phyloP scores from a whole-genome alignment of 2,113 vertebrate species.

The Cisticola juncidis region DNA sequence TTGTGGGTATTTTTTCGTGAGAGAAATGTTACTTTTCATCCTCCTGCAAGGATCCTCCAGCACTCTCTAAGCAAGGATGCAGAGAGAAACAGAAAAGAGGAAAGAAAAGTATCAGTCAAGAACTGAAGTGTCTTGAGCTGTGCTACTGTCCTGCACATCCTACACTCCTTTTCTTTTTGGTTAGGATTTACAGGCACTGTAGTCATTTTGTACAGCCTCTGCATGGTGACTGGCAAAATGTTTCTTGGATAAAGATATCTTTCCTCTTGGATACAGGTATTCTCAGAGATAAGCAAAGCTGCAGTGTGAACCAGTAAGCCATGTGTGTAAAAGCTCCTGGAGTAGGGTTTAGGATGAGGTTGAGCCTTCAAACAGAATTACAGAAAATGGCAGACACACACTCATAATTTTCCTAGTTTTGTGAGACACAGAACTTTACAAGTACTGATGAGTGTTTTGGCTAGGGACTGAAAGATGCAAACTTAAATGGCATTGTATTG shows the following conservation, averaged over 20 bases:
- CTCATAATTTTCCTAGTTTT: not conserved
- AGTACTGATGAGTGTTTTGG: not conserved
- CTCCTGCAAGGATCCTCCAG: not conserved
- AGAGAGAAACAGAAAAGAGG: not conserved
- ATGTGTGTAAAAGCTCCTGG: not conserved
- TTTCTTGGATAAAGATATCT: not conserved
- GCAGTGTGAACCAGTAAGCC: not conserved
- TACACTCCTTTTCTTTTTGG: not conserved
- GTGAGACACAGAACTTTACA: not conserved
- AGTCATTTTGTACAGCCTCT: not conserved
- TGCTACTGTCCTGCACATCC: not conserved
- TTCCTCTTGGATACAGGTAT: not conserved
- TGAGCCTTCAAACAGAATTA: not conserved
- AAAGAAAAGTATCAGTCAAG: not conserved
- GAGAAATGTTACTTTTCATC: not conserved
- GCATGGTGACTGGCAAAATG: not conserved
- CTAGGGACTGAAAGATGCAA: not conserved
- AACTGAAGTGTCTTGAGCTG: not conserved
- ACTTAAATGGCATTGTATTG: not conserved
- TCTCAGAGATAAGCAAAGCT: not conserved
- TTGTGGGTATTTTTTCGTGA: not conserved
- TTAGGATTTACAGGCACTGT: not conserved
- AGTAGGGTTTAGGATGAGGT: not conserved
- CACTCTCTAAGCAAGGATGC: not conserved
- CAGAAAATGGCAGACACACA: not conserved